Evolutionary conservation across 1,140 invertebrate genomes (phyloP).

Genomic region (Brachionus plicatilis): DNA sequence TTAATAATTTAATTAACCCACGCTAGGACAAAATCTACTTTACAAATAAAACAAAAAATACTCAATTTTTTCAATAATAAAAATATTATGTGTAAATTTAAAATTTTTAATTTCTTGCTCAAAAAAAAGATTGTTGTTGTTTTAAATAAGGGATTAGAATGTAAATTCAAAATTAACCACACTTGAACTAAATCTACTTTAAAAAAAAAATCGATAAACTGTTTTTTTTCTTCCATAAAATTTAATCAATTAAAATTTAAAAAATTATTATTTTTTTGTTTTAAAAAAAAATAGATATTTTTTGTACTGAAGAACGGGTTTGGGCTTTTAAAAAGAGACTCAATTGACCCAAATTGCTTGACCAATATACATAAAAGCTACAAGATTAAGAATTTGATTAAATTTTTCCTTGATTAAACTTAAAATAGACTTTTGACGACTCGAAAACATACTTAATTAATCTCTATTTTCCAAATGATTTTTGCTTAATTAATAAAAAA

Average conservation of each 20-base stretch:
- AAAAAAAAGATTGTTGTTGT: no score
- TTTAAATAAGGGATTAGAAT: no score
- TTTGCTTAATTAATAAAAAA: background rate
- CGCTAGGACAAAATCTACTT: background rate
- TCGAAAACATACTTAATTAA: background rate
- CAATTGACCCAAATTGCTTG: background rate
- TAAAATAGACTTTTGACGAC: slow-evolving; percentile 18
- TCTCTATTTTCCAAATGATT: slow-evolving; percentile 4
- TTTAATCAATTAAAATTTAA: background rate
- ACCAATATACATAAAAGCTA: background rate
- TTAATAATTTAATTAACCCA: background rate
- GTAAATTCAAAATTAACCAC: no score
- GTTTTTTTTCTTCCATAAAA: background rate
- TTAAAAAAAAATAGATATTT: background rate
- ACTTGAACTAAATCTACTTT: no score
- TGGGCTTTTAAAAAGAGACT: background rate
- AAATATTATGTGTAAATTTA: no score
- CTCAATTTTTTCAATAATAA: no score
- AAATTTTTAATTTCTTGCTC: no score
- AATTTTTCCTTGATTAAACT: background rate
- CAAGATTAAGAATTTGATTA: slow-evolving; percentile 17
- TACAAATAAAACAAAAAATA: background rate
- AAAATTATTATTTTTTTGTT: background rate
- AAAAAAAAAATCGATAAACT: no score
- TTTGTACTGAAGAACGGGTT: background rate